Percentiles rank a stretch among this genome's conserved stretches.
Conservation (phyloP, 2,113 vertebrate species). For the Aptenodytes patagonicus region DNA sequence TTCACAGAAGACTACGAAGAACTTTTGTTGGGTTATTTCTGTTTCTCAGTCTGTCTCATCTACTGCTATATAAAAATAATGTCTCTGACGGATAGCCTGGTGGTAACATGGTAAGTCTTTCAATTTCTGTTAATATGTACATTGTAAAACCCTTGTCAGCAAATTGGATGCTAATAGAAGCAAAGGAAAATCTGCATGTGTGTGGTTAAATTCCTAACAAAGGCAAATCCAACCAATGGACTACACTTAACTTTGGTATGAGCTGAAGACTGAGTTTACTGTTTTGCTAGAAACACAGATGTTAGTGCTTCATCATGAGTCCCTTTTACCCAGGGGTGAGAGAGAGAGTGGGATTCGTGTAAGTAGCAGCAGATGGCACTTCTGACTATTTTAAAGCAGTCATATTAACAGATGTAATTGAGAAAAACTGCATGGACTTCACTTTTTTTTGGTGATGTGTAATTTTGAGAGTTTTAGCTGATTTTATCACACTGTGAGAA, state of each 20-base stretch:
- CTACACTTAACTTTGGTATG: not conserved
- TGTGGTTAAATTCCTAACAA: not conserved
- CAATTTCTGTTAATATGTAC: not conserved
- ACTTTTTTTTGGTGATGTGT: not conserved
- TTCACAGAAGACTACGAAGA: not conserved
- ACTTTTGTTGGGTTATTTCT: not conserved
- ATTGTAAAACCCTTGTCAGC: not conserved
- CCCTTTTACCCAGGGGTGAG: not conserved
- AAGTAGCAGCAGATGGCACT: slow-evolving; percentile 24
- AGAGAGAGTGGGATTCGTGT: not conserved
- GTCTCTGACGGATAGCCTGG: not conserved
- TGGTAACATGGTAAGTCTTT: not conserved
- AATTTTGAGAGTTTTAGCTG: not conserved
- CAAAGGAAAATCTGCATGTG: not conserved
- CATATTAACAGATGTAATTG: not conserved
- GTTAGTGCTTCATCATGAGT: not conserved
- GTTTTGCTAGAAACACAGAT: slow-evolving; percentile 22
- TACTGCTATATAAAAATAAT: not conserved
- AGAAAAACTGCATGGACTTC: not conserved
- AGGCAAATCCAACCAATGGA: not conserved
- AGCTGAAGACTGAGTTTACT: not conserved
- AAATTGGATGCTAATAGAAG: not conserved
- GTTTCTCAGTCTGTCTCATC: not conserved
- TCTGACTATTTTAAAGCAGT: not conserved
- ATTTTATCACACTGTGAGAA: not conserved